Base-by-base conservation (phyloP, 2,113 vertebrate genomes). In the Platanista minor region DNA sequence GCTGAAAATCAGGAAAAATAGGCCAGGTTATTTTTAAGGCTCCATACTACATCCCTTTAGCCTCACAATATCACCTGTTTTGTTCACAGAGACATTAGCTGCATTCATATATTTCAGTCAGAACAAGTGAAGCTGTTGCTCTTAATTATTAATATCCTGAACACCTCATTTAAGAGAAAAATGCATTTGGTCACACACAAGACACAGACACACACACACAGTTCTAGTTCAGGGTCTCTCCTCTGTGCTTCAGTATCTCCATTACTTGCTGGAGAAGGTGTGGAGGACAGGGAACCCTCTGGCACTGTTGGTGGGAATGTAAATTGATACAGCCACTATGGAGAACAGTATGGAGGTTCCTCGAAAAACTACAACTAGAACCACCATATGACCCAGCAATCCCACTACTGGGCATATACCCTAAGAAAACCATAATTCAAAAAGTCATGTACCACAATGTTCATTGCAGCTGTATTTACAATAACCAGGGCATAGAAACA, bases 101-200 rank as follows among this genome's bases (percentile, higher is more conserved):
- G 71, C 49, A 52, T 95, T 93, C 52, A 23, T 64, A 85, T 83
- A 80, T 93, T 85, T 54, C 6, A 83, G 52, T 67, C 46, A 78
- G 21, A 54, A 64, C 72, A 89, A 61, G 8, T 13, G 5, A 81
- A 64, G 12, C 27, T 80, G 49, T 62, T 94, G 7, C 27, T 84
- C 41, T 83, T 89, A 57, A 52, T 80, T 87, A n/a, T 80, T 61
- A 61, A n/a, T 78, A 82, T 64, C 87, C 27, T 94, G 54, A 80
- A 46, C 39, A 82, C 29, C 20, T 83, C n/a, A 80, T 86, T 95
- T 49, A 96, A 81, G 41, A 94, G 33, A 64, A 86, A 91, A 94
- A 90, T 72, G 3, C 52, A 90, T 74, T 62, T 80, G 83, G 17
- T 88, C 36, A 82, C 25, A 94, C 12, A 64, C 2, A 62, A 88